Percentiles rank a stretch among this genome's conserved stretches.
Evolutionary conservation across 1,140 invertebrate genomes (phyloP).

Genomic region (Meloidogyne exigua): DNA sequence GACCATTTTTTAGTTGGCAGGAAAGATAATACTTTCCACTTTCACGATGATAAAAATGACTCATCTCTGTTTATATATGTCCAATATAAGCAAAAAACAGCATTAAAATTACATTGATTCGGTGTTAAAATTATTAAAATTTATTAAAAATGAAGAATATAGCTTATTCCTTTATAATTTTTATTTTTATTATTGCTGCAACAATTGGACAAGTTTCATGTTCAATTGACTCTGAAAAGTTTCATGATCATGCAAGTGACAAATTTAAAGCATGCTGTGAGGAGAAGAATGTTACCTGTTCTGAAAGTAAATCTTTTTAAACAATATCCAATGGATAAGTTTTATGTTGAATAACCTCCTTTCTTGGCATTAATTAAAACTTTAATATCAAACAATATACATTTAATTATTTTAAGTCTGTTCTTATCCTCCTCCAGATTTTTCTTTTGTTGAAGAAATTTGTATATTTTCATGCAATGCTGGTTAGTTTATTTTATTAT

Average conservation of each 20-base stretch:
- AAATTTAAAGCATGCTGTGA: constrained; percentile 21
- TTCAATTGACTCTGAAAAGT: background rate
- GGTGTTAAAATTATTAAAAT: no score
- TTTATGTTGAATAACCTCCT: no score
- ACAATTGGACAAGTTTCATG: background rate
- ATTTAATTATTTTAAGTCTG: constrained; percentile 8
- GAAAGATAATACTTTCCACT: no score
- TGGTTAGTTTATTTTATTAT: background rate
- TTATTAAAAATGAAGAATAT: background rate
- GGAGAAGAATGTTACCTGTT: constrained; percentile 10
- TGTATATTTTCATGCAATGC: background rate
- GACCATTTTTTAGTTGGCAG: no score
- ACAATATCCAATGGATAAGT: no score
- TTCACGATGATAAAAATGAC: no score
- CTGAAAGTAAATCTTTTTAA: constrained; percentile 12
- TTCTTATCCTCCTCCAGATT: constrained; percentile 15
- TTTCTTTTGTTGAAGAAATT: constrained; percentile 9
- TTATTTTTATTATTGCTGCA: background rate
- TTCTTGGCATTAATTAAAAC: no score
- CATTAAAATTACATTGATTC: no score
- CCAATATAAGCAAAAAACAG: no score
- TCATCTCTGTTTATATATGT: no score
- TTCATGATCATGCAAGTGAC: constrained; percentile 13
- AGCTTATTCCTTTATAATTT: background rate
- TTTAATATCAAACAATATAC: background rate